Evolutionary conservation across 2,888 invertebrate genomes (phyloP), one percentile per base, ranked within the genome.

Genomic region (Pammene aurita): DNA sequence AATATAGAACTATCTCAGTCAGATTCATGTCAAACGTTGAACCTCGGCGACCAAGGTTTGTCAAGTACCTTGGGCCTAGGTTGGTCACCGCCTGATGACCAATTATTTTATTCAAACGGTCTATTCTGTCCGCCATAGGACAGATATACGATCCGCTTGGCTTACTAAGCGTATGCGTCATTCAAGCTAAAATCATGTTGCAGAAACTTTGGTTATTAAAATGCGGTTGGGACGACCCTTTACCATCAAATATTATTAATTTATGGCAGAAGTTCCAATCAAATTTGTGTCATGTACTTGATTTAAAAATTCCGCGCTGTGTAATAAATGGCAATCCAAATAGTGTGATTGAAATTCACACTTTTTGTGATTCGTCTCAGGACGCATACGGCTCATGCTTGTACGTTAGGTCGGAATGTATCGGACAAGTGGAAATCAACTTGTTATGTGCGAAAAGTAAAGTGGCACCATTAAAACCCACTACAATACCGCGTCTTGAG

Each of bases 401-500:
- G 50, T 63, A 54, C 52, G 42, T 63, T 54, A 52, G 42, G 42
- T 54, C 38, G 38, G 38, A 38, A 38, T 38, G 9, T 38, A 38
- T 5, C 38, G 38, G 38, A 38, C 38, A 38, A 38, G 38, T 38
- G 38, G 38, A 38, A 9, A 38, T 38, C 38, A 38, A 38, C 38
- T 38, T 38, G 38, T 9, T 38, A 38, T 38, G 38, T 38, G 38
- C 38, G 6, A 38, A 38, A 38, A 38, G 38, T 38, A 38, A 66
- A 26, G 67, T 72, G 6, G 61, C 72, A 14, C 70, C 72, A 4
- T 14, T 72, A 7, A 67, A 63, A 46, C 58, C 61, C 4, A 57
- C 55, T 5, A 72, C 72, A 38, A 65, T 72, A 5, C 72, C 72
- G 7, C 58, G 72, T 1, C 54, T 70, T 35, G 72, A 72, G 48